Conservation (phyloP, 2,113 vertebrate genomes). For the Rhabdomys dilectus region DNA sequence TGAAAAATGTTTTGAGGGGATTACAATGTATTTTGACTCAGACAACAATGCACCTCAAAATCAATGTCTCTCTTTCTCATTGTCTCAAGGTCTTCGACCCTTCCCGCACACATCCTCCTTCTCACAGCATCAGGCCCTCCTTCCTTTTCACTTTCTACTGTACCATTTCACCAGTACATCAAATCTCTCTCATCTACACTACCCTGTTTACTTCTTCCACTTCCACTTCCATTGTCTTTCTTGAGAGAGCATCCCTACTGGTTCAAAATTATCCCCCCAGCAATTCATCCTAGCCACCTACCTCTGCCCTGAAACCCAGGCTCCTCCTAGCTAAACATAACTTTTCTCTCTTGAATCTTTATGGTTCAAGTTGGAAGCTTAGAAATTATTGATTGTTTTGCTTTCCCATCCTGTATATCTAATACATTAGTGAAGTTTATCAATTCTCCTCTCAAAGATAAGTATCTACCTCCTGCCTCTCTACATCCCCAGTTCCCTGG, state of each 20-base stretch:
- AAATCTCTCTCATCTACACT: background rate
- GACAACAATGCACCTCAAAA: background rate
- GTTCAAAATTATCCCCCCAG: background rate
- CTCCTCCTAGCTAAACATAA: background rate
- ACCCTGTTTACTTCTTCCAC: background rate
- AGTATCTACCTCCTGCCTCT: background rate
- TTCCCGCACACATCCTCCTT: background rate
- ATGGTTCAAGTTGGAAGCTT: background rate
- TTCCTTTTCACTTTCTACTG: background rate
- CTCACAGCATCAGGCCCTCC: background rate
- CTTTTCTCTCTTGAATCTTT: background rate
- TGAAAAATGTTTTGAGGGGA: background rate
- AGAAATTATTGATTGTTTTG: background rate
- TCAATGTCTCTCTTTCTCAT: background rate
- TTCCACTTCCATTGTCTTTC: background rate
- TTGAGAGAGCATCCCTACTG: background rate
- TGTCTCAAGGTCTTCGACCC: background rate
- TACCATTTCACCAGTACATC: background rate
- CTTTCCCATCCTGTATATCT: background rate
- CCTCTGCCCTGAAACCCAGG: background rate
- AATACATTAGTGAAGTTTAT: background rate
- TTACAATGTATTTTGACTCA: background rate
- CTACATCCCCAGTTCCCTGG: background rate
- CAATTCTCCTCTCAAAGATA: background rate
- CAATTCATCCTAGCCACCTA: background rate